These are phyloP conservation scores for Bathynomus jamesi DNA, from an alignment of 1,140 invertebrate species.

Conservation along the genomic window DNA sequence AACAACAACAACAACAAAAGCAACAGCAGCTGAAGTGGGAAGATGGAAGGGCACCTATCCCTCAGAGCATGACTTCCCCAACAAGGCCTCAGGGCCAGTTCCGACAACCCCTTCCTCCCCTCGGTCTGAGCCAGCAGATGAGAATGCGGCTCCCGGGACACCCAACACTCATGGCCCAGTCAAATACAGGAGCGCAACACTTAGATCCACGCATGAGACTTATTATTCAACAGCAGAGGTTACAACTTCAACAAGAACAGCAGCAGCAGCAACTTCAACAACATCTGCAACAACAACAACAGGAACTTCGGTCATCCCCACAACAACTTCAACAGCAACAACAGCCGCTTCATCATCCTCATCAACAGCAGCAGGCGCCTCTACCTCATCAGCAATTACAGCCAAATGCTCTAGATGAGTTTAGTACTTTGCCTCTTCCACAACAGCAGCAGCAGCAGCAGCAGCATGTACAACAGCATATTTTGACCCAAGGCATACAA, in stretches of 20 bases:
- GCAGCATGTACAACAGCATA: slow-evolving; percentile 16
- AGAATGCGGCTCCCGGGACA: slow-evolving; percentile 1
- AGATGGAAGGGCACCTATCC: slow-evolving; percentile 16
- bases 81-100: slow-evolving; percentile 37
- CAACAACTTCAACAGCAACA: slow-evolving; percentile 26
- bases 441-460: slow-evolving; percentile 16
- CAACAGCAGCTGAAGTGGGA: slow-evolving; percentile 29
- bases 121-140: not conserved
- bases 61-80: slow-evolving; percentile 39
- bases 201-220: slow-evolving; percentile 8
- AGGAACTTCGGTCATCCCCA: not conserved
- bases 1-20: slow-evolving; percentile 34
- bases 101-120: slow-evolving; percentile 3
- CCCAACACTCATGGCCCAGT: not conserved
- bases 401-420: no score
- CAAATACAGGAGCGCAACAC: not conserved
- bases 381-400: slow-evolving; percentile 35
- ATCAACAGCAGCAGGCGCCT: slow-evolving; percentile 25
- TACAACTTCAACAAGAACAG: slow-evolving; percentile 13
- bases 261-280: slow-evolving; percentile 6
- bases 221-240: slow-evolving; percentile 12
- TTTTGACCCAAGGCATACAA: not conserved
- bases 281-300: slow-evolving; percentile 1
- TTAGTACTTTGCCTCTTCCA: slow-evolving; percentile 16
- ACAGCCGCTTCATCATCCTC: slow-evolving; percentile 26